A percentile compares a stretch with the other conserved stretches of the same genome.
These are phyloP conservation scores for Eupithecia tripunctaria DNA, from an alignment of 2,888 invertebrate species.

Conservation along the genomic window DNA sequence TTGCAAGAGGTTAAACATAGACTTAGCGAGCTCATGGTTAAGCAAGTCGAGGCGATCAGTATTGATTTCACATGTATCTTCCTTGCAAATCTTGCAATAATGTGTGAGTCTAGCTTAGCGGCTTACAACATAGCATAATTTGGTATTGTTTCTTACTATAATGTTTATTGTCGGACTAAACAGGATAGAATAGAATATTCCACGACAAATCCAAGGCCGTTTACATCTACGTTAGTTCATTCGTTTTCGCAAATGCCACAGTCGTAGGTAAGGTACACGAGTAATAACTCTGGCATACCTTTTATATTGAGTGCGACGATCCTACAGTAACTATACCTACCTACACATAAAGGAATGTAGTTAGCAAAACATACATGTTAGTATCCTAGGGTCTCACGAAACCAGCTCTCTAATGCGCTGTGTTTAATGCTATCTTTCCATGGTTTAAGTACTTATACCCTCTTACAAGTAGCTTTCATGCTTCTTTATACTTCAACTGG, in stretches of 20 bases:
- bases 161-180: conserved; percentile 31
- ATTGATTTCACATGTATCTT: conserved; percentile 51
- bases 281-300: conserved; percentile 53
- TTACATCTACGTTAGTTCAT: conserved; percentile 52
- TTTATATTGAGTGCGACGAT: conserved; percentile 55
- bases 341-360: background rate
- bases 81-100: conserved; percentile 36
- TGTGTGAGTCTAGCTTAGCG: conserved; percentile 25
- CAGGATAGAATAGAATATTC: conserved; percentile 46
- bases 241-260: conserved; percentile 57
- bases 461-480: conserved; percentile 14
- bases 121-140: conserved; percentile 27
- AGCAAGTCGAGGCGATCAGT: conserved; percentile 47
- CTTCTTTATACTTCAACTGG: conserved; percentile 14
- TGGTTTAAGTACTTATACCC: conserved; percentile 7
- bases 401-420: conserved; percentile 18
- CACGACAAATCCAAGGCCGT: conserved; percentile 51
- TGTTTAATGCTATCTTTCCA: conserved; percentile 13
- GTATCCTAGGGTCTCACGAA: background rate
- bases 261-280: conserved; percentile 49
- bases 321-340: conserved; percentile 43
- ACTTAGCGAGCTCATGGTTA: conserved; percentile 53
- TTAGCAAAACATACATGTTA: background rate
- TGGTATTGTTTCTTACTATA: conserved; percentile 21
- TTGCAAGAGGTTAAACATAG: conserved; percentile 63